phyloP scores from a whole-genome alignment of 92 coral and sea anemone genomes.

The Pocillopora grandis region DNA sequence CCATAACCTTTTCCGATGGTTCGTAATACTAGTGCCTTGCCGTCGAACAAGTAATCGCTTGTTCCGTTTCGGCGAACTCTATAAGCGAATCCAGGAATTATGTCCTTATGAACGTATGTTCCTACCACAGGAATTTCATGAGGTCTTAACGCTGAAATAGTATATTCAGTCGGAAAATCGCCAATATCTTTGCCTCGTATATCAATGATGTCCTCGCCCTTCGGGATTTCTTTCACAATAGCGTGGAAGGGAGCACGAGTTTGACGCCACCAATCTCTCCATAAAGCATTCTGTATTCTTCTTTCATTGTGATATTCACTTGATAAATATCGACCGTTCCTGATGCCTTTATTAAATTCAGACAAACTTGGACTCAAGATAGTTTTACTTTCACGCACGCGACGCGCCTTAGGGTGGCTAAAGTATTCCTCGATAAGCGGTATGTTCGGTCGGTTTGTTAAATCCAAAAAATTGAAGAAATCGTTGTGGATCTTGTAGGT shows the following conservation, averaged over 20 bases:
- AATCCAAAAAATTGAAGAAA: slow-evolving; percentile 62
- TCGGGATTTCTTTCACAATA: slow-evolving; percentile 44
- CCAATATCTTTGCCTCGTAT: slow-evolving; percentile 76
- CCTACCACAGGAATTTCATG: slow-evolving; percentile 93
- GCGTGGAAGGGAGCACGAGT: slow-evolving; percentile 67
- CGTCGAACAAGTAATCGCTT: slow-evolving; percentile 75
- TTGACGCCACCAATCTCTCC: slow-evolving; percentile 92
- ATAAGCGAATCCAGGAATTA: slow-evolving; percentile 84
- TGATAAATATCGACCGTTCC: slow-evolving; percentile 50
- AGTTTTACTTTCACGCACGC: slow-evolving; percentile 8
- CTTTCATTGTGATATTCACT: slow-evolving; percentile 65
- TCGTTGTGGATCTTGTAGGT: slow-evolving; percentile 54
- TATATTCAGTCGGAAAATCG: slow-evolving; percentile 82
- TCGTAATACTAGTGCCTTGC: slow-evolving; percentile 69
- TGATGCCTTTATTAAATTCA: slow-evolving; percentile 71
- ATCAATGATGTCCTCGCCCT: slow-evolving; percentile 44
- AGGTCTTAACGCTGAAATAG: slow-evolving; percentile 57
- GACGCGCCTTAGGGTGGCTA: slow-evolving; percentile 42
- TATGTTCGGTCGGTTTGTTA: slow-evolving; percentile 70
- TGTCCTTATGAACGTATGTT: slow-evolving; percentile 78
- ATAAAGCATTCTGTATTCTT: slow-evolving; percentile 81
- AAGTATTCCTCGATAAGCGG: slow-evolving; percentile 73
- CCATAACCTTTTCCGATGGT: slow-evolving; percentile 93
- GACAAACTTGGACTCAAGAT: slow-evolving; percentile 36
- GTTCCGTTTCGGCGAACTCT: slow-evolving; percentile 86